phyloP scores from a whole-genome alignment of 2,888 invertebrate genomes.

The Erynnis tages region DNA sequence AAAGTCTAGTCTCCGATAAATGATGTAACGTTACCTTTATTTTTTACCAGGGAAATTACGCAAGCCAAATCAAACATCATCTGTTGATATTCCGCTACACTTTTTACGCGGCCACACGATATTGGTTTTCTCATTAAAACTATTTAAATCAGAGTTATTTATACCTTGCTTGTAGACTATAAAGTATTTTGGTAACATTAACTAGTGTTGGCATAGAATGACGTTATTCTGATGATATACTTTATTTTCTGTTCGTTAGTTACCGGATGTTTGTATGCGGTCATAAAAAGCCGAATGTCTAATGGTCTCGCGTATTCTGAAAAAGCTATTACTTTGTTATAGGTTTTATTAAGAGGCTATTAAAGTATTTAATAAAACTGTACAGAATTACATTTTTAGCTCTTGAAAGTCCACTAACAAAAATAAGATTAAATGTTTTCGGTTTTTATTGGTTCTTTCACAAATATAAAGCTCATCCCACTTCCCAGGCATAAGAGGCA shows the following conservation, averaged over 20 bases:
- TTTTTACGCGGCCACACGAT: not conserved
- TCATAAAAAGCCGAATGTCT: slow-evolving; percentile 29
- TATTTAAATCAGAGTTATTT: slow-evolving; percentile 14
- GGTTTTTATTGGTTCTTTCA: too few relatives aligned
- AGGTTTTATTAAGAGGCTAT: too few relatives aligned
- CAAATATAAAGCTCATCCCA: too few relatives aligned
- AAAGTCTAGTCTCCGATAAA: too few relatives aligned
- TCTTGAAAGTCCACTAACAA: too few relatives aligned
- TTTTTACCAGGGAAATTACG: too few relatives aligned
- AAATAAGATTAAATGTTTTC: too few relatives aligned
- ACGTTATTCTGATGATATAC: slow-evolving; percentile 27
- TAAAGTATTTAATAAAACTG: too few relatives aligned
- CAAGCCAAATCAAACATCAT: not conserved
- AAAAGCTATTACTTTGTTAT: too few relatives aligned
- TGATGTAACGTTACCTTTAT: too few relatives aligned
- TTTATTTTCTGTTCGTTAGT: slow-evolving; percentile 30
- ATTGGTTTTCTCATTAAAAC: slow-evolving; percentile 4
- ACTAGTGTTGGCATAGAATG: slow-evolving; percentile 32
- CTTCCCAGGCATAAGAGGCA: too few relatives aligned
- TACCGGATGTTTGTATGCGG: slow-evolving; percentile 36
- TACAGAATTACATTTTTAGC: too few relatives aligned
- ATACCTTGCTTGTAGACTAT: slow-evolving; percentile 5
- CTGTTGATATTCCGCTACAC: not conserved
- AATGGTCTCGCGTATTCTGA: slow-evolving; percentile 42
- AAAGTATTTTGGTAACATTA: slow-evolving; percentile 57